A percentile compares a stretch with the other conserved stretches of the same genome.
phyloP scores from a whole-genome alignment of 2,113 vertebrate species.

The Sinocyclocheilus grahami region DNA sequence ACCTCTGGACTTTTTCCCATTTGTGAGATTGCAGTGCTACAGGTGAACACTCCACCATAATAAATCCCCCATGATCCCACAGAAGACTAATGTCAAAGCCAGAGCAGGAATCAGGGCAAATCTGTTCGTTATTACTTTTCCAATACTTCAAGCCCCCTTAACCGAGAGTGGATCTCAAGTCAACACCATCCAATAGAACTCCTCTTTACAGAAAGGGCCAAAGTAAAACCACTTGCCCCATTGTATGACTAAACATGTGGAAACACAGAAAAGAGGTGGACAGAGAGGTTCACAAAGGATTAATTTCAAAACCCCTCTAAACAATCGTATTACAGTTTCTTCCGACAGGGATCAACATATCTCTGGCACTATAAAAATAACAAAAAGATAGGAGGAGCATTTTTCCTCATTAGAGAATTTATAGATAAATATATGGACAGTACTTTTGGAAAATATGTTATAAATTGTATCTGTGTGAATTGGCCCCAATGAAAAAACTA shows the following conservation, averaged over 20 bases:
- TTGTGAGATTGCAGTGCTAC: slow-evolving; percentile 38
- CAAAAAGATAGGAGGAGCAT: background rate
- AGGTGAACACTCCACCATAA: slow-evolving; percentile 40
- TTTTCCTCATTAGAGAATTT: no score
- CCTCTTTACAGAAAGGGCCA: slow-evolving; percentile 29
- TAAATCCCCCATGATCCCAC: slow-evolving; percentile 53
- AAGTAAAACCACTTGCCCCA: slow-evolving; percentile 20
- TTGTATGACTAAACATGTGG: background rate
- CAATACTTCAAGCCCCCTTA: slow-evolving; percentile 53
- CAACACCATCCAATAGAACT: slow-evolving; percentile 51
- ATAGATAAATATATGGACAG: no score
- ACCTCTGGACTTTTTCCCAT: slow-evolving; percentile 32
- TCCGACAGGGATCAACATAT: background rate
- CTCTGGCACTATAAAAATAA: background rate
- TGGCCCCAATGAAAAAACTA: no score
- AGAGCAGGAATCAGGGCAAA: slow-evolving; percentile 50
- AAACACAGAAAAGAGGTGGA: background rate
- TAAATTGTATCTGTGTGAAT: no score
- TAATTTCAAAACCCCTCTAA: background rate
- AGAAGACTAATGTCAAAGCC: slow-evolving; percentile 45
- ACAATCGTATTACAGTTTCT: background rate
- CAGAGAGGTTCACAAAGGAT: background rate
- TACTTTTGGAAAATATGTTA: no score
- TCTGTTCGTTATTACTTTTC: slow-evolving; percentile 57
- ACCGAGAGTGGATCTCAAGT: slow-evolving; percentile 63